phyloP scores from a whole-genome alignment of 2,888 invertebrate species.

The Lamellibrachia satsuma region DNA sequence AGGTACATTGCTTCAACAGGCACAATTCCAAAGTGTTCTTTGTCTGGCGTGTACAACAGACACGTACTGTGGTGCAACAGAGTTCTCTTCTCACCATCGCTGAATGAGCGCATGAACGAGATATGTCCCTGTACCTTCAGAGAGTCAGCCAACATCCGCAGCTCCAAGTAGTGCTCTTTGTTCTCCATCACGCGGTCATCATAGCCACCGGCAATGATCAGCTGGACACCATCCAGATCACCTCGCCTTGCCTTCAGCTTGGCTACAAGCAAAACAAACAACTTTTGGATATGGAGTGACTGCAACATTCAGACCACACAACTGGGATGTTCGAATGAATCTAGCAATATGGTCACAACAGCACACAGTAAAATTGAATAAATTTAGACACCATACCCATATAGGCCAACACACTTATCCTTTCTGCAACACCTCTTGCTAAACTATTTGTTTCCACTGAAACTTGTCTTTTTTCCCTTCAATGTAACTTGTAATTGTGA shows the following conservation, averaged over 20 bases:
- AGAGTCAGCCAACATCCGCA: conserved; percentile 75
- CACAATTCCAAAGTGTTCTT: conserved; percentile 99
- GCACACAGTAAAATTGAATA: background rate
- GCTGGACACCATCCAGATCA: conserved; percentile 70
- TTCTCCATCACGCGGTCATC: conserved; percentile 89
- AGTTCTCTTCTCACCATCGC: conserved; percentile 83
- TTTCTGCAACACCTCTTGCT: background rate
- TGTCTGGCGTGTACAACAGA: conserved; percentile 92
- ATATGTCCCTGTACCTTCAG: conserved; percentile 73
- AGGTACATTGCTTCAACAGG: conserved; percentile 98
- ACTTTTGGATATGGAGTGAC: no score
- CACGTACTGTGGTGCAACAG: conserved; percentile 81
- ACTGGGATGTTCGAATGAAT: background rate
- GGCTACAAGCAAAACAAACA: conserved; percentile 13
- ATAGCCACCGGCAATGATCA: conserved; percentile 96
- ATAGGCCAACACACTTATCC: background rate
- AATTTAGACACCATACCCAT: background rate
- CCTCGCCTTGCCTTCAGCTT: background rate
- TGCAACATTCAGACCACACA: no score
- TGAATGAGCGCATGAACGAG: conserved; percentile 86
- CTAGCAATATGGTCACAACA: background rate
- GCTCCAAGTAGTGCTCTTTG: conserved; percentile 82
- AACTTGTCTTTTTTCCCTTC: no score
- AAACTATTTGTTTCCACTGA: no score
- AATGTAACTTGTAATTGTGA: no score